Base-by-base conservation (phyloP, 2,113 vertebrate species). In the Myrmecobius fasciatus region DNA sequence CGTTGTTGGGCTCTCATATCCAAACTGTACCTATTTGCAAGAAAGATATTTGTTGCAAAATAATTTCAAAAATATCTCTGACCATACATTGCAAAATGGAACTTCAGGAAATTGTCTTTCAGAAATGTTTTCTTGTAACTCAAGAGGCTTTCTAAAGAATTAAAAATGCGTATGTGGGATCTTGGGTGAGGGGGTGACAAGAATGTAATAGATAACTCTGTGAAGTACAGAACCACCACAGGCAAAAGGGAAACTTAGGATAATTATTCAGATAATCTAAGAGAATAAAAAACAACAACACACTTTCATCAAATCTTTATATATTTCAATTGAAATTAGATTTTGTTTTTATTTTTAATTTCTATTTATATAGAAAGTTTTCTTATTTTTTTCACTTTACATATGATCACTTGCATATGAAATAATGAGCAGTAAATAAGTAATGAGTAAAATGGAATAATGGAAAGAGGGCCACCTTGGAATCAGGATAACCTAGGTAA, bases 91-190 rank as follows among this genome's bases (percentile, higher is more conserved):
- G 9, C 0, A 90, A 75, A 53, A 92, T 93, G 10, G 25, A 92
- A 95, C 31, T 89, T 52, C 36, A 96, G 83, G 60, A 96, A 96
- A 95, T 89, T 52, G 92, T 20, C 36, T 92, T 94, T 95, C 25
- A 89, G 24, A 89, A 91, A 93, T 60, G 25, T 46, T 43, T 91
- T 22, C 24, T 46, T 53, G 43, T 6, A 95, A 83, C 22, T 24
- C 92, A n/a, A 94, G 53, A 24, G 91, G 52, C 11, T 95, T 7
- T 36, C 47, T 91, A 25, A 51, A 92, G 25, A 25, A 0, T 25
- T 47, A 46, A 97, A 97, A 67, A 8, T 22, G 51, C 49, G 92
- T 31, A 94, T 94, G 92, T 91, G 67, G 7, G 7, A 25, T 51
- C 0, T 36, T 10, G n/a, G 60, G 36, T 14, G 60, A 14, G 31